These are phyloP conservation scores for Polydrusus tereticollis DNA, from an alignment of 2,888 invertebrate species.

Conservation along the genomic window DNA sequence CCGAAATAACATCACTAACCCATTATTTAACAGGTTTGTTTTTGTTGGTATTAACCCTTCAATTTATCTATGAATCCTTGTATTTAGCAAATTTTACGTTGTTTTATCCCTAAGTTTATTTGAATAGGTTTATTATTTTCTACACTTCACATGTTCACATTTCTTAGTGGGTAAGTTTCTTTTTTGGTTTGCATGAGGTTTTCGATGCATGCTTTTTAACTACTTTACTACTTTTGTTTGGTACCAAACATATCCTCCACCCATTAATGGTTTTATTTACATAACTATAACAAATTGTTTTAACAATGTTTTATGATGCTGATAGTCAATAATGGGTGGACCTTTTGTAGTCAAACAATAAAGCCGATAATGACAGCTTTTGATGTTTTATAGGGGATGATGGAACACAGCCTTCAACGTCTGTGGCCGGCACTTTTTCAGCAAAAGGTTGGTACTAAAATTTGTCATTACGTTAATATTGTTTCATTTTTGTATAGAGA, in stretches of 20 bases:
- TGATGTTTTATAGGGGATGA: constrained; percentile 53
- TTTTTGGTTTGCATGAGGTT: constrained; percentile 55
- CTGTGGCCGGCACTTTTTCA: constrained; percentile 41
- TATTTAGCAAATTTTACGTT: constrained; percentile 14
- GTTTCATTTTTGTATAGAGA: neutral
- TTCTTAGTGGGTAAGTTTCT: constrained; percentile 54
- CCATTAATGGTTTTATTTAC: constrained; percentile 2
- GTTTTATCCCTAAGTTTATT: constrained; percentile 19
- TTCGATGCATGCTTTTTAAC: constrained; percentile 49
- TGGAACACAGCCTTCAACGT: constrained; percentile 41
- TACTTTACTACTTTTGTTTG: constrained; percentile 7
- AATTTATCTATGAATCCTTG: constrained; percentile 1
- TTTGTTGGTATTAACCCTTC: constrained; percentile 25
- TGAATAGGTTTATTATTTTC: constrained; percentile 18
- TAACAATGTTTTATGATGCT: too few species aligned
- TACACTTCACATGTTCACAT: constrained; percentile 32
- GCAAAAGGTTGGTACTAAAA: constrained; percentile 22
- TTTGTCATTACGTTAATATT: neutral
- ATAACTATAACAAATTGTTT: too few species aligned
- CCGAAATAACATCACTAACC: constrained; percentile 57
- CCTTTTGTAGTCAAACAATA: too few species aligned
- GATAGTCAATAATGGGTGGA: too few species aligned
- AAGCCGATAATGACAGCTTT: constrained; percentile 8
- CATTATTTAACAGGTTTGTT: constrained; percentile 59
- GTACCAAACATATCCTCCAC: neutral